phyloP scores from a whole-genome alignment of 2,797 vertebrate species.

The Chloroceryle inda region DNA sequence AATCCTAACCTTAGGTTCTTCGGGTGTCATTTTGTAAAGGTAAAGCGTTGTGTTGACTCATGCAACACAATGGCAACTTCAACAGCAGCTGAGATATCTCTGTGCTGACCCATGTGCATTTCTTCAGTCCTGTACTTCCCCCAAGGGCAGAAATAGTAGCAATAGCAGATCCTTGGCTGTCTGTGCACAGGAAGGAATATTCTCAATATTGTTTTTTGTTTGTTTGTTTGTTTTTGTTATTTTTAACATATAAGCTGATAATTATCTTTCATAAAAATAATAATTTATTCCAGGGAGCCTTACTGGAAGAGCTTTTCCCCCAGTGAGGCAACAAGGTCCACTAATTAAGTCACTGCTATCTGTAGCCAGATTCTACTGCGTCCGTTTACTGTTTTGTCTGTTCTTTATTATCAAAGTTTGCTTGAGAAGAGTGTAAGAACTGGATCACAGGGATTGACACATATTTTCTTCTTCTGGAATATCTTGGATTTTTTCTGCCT shows the following conservation, averaged over 20 bases:
- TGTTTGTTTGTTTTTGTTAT: no score
- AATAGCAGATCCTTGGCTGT: neutral
- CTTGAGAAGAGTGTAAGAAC: neutral
- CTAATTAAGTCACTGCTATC: neutral
- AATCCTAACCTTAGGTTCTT: neutral
- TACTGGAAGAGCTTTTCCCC: neutral
- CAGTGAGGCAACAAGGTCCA: neutral
- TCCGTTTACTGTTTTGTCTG: neutral
- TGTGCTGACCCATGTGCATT: neutral
- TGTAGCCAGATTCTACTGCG: neutral
- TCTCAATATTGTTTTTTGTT: neutral
- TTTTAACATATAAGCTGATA: neutral
- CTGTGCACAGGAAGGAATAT: neutral
- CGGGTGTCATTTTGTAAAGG: neutral
- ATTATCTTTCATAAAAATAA: neutral
- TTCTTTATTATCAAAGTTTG: neutral
- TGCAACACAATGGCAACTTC: neutral
- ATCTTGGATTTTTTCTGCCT: neutral
- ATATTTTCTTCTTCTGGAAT: neutral
- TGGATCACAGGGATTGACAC: neutral
- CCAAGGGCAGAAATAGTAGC: neutral
- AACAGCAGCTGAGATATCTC: neutral
- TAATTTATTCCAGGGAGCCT: neutral
- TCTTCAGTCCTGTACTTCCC: neutral
- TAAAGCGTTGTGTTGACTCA: neutral